Base-by-base conservation (phyloP, 2,797 vertebrate species). In the Ctenosaura bakeri region DNA sequence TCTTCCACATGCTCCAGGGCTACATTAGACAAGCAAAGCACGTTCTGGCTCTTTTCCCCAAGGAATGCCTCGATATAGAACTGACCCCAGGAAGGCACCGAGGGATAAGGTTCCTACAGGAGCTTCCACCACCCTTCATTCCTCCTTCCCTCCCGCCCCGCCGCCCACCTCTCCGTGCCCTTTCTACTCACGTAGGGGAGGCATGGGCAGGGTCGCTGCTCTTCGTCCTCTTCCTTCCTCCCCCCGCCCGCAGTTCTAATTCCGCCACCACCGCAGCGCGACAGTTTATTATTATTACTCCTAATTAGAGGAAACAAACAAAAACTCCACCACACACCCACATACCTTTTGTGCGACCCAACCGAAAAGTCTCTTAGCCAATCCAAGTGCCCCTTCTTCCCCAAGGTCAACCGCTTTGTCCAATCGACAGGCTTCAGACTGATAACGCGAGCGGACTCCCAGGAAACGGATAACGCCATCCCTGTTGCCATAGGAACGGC, bases 391-490 rank as follows among this genome's bases (percentile, higher is more conserved):
- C 0, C 1, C 84, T 95, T 94, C 88, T 87, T 93, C 32, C 0
- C 0, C 0, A 5, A 0, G 0, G 14, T n/a, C 14, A 4, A 2
- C 1, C 7, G 0, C 20, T 0, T 2, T 26, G 26, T 6, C 97
- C 97, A 96, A 97, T 93, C 3, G 22, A 32, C 0, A 64, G 1
- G 20, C 4, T 64, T 62, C n/a, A 1, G 90, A 54, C 71, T 90
- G 26, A 0, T 6, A 0, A 0, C 42, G 91, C 1, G 9, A 46
- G 1, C 0, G 0, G 20, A 1, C 0, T 12, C 73, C 32, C 20
- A 1, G 82, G 89, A 78, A 89, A 94, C 62, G 22, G 13, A 18
- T 16, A 71, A 94, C 93, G 91, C 93, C 74, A 0, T 0, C 6
- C 0, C 56, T 1, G 95, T 94, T 91, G 85, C 94, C 85, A 6